Evolutionary conservation across 2,113 vertebrate species (phyloP).

Genomic region (Mola mola): DNA sequence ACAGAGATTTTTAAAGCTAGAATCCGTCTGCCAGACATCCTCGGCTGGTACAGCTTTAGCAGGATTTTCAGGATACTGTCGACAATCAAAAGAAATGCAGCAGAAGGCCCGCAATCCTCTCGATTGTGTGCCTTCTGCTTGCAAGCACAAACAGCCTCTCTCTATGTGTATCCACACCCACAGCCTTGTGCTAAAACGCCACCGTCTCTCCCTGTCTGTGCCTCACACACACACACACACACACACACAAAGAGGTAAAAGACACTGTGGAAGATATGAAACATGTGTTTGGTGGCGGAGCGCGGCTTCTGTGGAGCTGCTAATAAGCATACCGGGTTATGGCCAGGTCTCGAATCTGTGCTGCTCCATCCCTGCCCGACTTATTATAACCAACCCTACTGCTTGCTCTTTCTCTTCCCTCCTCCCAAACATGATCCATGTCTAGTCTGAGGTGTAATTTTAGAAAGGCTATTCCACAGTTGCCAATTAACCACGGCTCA

Average conservation of each 20-base stretch:
- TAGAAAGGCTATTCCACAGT: no score
- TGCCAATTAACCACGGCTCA: conserved; percentile 20
- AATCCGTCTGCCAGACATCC: no score
- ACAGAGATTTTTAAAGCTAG: no score
- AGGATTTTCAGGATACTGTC: no score
- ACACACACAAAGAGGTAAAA: conserved; percentile 23
- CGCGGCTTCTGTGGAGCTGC: conserved; percentile 44
- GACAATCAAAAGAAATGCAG: no score
- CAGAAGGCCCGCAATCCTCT: no score
- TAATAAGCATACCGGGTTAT: conserved; percentile 67
- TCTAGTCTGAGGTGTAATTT: conserved; percentile 31
- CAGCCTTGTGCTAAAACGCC: conserved; percentile 23
- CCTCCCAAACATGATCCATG: conserved; percentile 34
- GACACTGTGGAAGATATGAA: conserved; percentile 38
- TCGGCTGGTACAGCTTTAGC: no score
- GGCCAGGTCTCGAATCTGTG: conserved; percentile 51
- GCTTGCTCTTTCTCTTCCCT: conserved; percentile 32
- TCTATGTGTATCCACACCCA: conserved; percentile 24
- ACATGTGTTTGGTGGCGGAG: conserved; percentile 64
- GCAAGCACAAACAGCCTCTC: conserved; percentile 6
- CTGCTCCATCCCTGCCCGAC: no score
- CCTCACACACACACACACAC: conserved; percentile 23
- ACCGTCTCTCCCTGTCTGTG: conserved; percentile 5
- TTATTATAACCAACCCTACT: no score
- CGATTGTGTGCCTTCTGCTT: no score